Evolutionary conservation across 2,113 vertebrate species (phyloP).

Genomic region (Corapipo altera): DNA sequence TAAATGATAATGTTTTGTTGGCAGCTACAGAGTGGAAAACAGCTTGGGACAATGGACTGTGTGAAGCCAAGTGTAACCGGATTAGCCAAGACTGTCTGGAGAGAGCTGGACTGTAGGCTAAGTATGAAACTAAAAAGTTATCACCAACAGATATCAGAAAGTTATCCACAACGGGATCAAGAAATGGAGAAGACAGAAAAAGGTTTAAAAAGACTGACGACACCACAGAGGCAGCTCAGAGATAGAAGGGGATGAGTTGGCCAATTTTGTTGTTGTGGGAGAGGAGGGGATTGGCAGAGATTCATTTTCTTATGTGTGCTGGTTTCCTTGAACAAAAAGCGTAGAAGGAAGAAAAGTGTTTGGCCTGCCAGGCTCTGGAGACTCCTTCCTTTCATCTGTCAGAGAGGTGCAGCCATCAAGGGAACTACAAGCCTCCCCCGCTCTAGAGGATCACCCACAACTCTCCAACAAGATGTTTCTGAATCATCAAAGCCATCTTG

Average conservation of each 20-base stretch:
- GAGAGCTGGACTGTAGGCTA: not conserved
- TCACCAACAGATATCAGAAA: not conserved
- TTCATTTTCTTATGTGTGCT: not conserved
- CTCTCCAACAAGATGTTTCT: not conserved
- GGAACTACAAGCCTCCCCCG: not conserved
- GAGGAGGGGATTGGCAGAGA: not conserved
- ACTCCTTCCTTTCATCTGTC: not conserved
- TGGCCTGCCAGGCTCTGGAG: not conserved
- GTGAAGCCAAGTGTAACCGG: conserved; percentile 30
- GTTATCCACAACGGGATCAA: not conserved
- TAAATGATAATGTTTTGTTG: conserved; percentile 48
- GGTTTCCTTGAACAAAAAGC: not conserved
- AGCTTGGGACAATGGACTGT: conserved; percentile 30
- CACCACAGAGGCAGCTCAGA: not conserved
- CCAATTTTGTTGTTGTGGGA: not conserved
- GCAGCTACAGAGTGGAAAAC: conserved; percentile 39
- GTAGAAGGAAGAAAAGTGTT: not conserved
- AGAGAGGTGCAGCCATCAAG: not conserved
- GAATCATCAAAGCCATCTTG: not conserved
- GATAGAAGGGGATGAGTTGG: not conserved
- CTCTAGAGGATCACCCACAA: not conserved
- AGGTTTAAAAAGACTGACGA: not conserved
- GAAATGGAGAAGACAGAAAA: not conserved
- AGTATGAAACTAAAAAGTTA: not conserved
- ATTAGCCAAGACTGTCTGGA: conserved; percentile 36